These are phyloP conservation scores for Anthophora plumipes DNA, from an alignment of 2,888 invertebrate species.

Conservation along the genomic window DNA sequence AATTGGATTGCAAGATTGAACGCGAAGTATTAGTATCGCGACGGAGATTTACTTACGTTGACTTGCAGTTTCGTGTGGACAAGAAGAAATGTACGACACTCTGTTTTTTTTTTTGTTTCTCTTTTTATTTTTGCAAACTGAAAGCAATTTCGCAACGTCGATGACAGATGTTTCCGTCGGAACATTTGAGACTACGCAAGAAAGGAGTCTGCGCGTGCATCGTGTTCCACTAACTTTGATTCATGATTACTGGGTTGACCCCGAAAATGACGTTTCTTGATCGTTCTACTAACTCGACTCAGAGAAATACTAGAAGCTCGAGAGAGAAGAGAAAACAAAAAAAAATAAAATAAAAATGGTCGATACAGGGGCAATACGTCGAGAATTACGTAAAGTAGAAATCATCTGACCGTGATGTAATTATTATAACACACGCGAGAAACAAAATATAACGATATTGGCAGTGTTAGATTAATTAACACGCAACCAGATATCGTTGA, in stretches of 20 bases:
- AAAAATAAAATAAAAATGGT: background rate
- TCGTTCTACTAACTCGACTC: constrained; percentile 62
- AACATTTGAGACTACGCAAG: background rate
- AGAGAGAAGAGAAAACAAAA: background rate
- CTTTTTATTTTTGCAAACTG: background rate
- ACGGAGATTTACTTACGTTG: background rate
- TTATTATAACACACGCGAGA: background rate
- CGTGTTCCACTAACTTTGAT: constrained; percentile 68
- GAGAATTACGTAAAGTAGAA: constrained; percentile 38
- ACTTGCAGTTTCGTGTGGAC: background rate
- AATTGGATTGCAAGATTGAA: background rate
- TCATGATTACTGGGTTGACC: constrained; percentile 56
- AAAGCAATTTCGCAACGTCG: background rate
- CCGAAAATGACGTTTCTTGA: constrained; percentile 54
- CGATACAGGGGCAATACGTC: constrained; percentile 46
- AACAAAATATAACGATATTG: background rate
- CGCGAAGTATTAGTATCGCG: background rate
- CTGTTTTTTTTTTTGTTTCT: background rate
- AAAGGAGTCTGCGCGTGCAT: constrained; percentile 50
- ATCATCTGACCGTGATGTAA: constrained; percentile 10
- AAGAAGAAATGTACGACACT: too few relatives aligned
- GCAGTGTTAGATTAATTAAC: background rate
- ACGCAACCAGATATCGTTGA: background rate
- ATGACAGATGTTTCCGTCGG: background rate
- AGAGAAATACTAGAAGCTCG: constrained; percentile 1